phyloP scores from a whole-genome alignment of 2,797 vertebrate species.

The Acridotheres tristis region DNA sequence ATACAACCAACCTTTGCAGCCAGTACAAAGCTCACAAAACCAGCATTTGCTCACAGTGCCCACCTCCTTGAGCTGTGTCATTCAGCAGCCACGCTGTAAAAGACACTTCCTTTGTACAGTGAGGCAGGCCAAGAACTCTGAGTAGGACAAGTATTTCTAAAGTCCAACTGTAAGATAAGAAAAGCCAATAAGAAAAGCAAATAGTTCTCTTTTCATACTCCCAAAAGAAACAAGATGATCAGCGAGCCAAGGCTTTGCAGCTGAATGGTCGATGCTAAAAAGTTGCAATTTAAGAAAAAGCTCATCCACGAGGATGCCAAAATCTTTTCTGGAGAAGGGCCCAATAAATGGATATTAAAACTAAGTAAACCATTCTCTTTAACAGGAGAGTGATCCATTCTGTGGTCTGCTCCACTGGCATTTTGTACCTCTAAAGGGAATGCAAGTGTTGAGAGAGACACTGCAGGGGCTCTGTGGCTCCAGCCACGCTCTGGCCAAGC shows the following conservation, averaged over 20 bases:
- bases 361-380: neutral
- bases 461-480: neutral
- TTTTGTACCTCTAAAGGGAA: neutral
- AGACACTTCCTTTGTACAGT: neutral
- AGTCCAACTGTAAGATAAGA: neutral
- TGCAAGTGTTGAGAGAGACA: neutral
- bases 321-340: conserved; percentile 7
- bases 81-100: neutral
- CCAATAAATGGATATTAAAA: neutral
- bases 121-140: neutral
- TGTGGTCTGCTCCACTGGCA: neutral
- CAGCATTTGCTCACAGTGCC: neutral
- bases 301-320: neutral
- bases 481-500: neutral
- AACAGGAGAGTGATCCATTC: neutral
- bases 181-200: neutral
- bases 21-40: neutral
- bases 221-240: neutral
- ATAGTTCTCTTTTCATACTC: neutral
- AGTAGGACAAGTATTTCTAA: neutral
- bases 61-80: neutral
- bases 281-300: neutral
- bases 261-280: neutral
- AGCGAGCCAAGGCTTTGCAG: neutral
- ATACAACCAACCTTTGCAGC: neutral